phyloP scores from a whole-genome alignment of 2,113 vertebrate genomes.

The Noturus placidus region DNA sequence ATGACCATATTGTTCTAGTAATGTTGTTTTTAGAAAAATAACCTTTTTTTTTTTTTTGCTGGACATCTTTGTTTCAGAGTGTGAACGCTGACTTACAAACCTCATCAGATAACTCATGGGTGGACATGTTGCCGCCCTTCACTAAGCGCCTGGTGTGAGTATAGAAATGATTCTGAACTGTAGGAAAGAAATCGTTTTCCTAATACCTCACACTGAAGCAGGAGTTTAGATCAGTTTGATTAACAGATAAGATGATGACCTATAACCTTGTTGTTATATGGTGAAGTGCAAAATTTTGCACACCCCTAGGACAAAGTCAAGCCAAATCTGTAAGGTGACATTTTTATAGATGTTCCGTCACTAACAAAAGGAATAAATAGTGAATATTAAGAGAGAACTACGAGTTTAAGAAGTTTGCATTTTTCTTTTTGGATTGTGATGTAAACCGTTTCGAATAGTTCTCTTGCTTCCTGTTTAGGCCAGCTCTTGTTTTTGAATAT shows the following conservation, averaged over 20 bases:
- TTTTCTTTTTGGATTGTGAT: not conserved
- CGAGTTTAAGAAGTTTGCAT: not conserved
- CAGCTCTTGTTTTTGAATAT: too few species aligned
- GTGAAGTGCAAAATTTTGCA: not conserved
- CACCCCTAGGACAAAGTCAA: not conserved
- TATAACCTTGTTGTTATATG: not conserved
- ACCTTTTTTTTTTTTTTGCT: not conserved
- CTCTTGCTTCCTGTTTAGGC: slow-evolving; percentile 21
- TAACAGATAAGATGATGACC: not conserved
- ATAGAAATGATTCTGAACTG: not conserved
- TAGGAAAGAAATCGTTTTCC: not conserved
- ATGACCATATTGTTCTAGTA: not conserved
- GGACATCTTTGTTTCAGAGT: slow-evolving; percentile 59
- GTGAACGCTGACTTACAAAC: slow-evolving; percentile 63
- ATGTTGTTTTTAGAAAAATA: not conserved
- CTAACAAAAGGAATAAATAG: not conserved
- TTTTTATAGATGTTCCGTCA: not conserved
- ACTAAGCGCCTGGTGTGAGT: slow-evolving; percentile 76
- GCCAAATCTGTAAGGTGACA: not conserved
- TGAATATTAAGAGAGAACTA: not conserved
- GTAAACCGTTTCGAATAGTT: not conserved
- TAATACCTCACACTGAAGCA: not conserved
- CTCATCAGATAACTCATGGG: slow-evolving; percentile 70
- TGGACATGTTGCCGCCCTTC: slow-evolving; percentile 68
- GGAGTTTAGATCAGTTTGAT: not conserved